Percentiles rank a stretch among this genome's conserved stretches.
These are phyloP conservation scores for Pseudococcus longispinus DNA, from an alignment of 2,888 invertebrate genomes.

Conservation along the genomic window DNA sequence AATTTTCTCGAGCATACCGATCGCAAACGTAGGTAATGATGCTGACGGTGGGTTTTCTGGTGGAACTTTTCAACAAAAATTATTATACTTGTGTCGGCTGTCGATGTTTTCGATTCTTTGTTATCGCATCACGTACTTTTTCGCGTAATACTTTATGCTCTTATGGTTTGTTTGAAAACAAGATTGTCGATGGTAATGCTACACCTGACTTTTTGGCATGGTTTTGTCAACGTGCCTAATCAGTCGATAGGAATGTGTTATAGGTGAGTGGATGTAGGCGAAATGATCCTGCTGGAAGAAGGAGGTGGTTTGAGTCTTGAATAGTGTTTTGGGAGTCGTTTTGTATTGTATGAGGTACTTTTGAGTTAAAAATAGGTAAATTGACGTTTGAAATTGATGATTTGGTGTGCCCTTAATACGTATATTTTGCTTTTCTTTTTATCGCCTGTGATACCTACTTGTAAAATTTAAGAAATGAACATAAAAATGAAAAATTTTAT, in stretches of 20 bases:
- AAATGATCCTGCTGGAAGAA: too few relatives aligned
- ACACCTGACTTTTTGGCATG: background rate
- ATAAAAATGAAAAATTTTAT: too few relatives aligned
- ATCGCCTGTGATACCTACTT: too few relatives aligned
- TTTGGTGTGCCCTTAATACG: background rate
- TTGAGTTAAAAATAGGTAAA: too few relatives aligned
- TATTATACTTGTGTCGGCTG: background rate
- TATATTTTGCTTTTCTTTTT: too few relatives aligned
- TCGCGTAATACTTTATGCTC: background rate
- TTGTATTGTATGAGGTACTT: background rate
- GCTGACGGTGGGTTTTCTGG: too few relatives aligned
- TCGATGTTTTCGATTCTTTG: background rate
- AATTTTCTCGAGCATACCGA: background rate
- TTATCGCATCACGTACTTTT: background rate
- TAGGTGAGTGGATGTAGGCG: background rate
- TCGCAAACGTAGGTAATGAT: background rate
- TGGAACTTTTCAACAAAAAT: background rate
- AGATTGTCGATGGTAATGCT: background rate
- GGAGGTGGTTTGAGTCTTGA: too few relatives aligned
- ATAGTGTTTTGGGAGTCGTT: too few relatives aligned
- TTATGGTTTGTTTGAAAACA: constrained; percentile 4
- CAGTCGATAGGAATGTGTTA: background rate
- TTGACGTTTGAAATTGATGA: too few relatives aligned
- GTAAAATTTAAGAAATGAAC: too few relatives aligned
- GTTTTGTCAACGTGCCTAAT: background rate